These are phyloP conservation scores for zebrafish (Danio rerio) DNA, from an alignment of 2,113 vertebrate genomes.

Conservation along the genomic window DNA sequence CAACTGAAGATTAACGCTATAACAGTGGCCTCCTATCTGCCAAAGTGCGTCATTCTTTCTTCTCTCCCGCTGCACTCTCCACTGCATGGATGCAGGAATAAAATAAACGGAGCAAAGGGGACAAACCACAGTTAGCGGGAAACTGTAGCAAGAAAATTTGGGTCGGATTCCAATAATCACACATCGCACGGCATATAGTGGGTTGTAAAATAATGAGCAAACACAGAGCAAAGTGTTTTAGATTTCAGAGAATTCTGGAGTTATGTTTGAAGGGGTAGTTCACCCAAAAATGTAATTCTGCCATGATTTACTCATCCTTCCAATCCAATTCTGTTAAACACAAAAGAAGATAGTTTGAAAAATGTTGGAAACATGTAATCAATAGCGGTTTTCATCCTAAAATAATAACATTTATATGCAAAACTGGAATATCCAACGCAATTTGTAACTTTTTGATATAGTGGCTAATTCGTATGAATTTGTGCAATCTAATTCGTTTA, in stretches of 20 bases:
- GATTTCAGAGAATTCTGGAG: not conserved
- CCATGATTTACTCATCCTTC: too few species aligned
- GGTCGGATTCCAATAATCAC: slow-evolving; percentile 24
- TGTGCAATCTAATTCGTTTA: too few species aligned
- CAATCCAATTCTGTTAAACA: too few species aligned
- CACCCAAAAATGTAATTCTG: too few species aligned
- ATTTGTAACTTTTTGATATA: too few species aligned
- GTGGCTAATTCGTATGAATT: too few species aligned
- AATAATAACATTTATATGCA: too few species aligned
- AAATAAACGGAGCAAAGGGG: slow-evolving; percentile 27
- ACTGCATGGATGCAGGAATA: slow-evolving; percentile 40
- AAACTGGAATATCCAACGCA: too few species aligned
- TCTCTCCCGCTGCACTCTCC: slow-evolving; percentile 36
- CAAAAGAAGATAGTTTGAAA: too few species aligned
- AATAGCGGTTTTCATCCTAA: too few species aligned
- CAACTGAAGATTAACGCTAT: slow-evolving; percentile 44
- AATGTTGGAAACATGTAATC: too few species aligned
- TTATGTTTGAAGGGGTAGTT: not conserved
- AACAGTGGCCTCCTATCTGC: slow-evolving; percentile 41
- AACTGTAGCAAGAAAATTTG: slow-evolving; percentile 7
- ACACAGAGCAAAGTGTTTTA: not conserved
- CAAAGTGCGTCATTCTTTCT: slow-evolving; percentile 48
- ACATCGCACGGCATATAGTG: slow-evolving; percentile 9
- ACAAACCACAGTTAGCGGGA: not conserved
- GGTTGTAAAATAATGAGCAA: slow-evolving; percentile 4